These are phyloP conservation scores for Aphaenogaster rudis DNA, from an alignment of 1,140 invertebrate species.

Conservation along the genomic window DNA sequence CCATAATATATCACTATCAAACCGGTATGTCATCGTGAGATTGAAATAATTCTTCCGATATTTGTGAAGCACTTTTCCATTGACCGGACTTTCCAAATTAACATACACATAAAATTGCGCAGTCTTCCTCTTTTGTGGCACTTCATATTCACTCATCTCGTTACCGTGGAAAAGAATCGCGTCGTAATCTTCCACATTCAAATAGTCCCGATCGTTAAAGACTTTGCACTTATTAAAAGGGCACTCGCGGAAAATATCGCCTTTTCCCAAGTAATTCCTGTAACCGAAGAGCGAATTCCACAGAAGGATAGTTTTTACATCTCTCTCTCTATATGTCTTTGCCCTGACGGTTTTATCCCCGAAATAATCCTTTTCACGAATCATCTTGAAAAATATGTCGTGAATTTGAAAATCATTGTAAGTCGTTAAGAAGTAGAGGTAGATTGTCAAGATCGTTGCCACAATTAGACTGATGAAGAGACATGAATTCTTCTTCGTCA, in stretches of 20 bases:
- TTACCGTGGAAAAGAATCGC: conserved; percentile 78
- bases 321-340: no score
- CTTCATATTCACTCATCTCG: conserved; percentile 63
- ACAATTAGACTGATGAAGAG: conserved; percentile 17
- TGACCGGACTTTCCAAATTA: conserved; percentile 79
- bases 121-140: conserved; percentile 62
- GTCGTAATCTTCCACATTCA: conserved; percentile 71
- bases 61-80: conserved; percentile 66
- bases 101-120: conserved; percentile 79
- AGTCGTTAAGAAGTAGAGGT: conserved; percentile 41
- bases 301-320: conserved; percentile 75
- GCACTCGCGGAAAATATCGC: conserved; percentile 72
- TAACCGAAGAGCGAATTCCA: conserved; percentile 79
- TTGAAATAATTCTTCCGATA: conserved; percentile 86
- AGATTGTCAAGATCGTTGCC: not conserved
- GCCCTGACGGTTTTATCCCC: not conserved
- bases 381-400: not conserved
- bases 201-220: conserved; percentile 46
- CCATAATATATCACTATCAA: conserved; percentile 89
- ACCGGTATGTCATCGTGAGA: conserved; percentile 89
- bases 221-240: conserved; percentile 73
- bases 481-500: conserved; percentile 58
- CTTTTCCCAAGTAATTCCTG: conserved; percentile 74
- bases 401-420: conserved; percentile 24
- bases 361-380: not conserved